These are phyloP conservation scores for Pseudorasbora parva DNA, from an alignment of 2,113 vertebrate genomes.

Conservation along the genomic window DNA sequence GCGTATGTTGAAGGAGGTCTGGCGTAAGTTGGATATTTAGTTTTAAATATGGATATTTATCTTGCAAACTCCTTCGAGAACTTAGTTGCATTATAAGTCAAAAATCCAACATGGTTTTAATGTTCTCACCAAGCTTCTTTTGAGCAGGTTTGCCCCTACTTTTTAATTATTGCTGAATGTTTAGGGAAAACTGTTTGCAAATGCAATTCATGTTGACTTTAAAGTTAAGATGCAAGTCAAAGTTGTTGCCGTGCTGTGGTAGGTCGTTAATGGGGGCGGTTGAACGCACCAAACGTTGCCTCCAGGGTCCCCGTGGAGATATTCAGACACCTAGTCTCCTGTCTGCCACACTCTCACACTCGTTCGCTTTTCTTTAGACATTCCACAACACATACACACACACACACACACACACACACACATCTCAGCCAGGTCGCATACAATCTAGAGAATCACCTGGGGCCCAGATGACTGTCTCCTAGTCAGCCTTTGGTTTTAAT, in stretches of 20 bases:
- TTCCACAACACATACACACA: constrained; percentile 11
- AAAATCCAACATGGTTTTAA: background rate
- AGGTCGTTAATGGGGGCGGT: constrained; percentile 33
- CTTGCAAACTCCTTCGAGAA: too few species aligned
- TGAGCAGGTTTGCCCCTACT: background rate
- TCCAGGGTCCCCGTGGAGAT: constrained; percentile 32
- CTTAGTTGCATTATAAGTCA: background rate
- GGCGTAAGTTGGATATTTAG: too few species aligned
- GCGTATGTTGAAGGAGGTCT: too few species aligned
- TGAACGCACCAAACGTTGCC: background rate
- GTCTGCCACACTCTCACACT: constrained; percentile 21
- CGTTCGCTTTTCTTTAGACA: constrained; percentile 31
- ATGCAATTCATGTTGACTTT: background rate
- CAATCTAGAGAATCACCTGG: constrained; percentile 32
- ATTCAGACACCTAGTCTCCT: constrained; percentile 45
- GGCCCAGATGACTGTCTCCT: constrained; percentile 52
- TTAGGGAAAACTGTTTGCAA: background rate
- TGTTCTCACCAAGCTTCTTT: background rate
- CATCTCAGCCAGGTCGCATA: constrained; percentile 33
- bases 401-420: background rate
- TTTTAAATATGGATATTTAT: too few species aligned
- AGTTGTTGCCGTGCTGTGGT: constrained; percentile 8
- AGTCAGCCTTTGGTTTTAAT: constrained; percentile 38
- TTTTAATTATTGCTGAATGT: background rate
- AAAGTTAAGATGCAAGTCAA: constrained; percentile 15